These are phyloP conservation scores for Apus apus DNA, from an alignment of 2,113 vertebrate species.

Conservation along the genomic window DNA sequence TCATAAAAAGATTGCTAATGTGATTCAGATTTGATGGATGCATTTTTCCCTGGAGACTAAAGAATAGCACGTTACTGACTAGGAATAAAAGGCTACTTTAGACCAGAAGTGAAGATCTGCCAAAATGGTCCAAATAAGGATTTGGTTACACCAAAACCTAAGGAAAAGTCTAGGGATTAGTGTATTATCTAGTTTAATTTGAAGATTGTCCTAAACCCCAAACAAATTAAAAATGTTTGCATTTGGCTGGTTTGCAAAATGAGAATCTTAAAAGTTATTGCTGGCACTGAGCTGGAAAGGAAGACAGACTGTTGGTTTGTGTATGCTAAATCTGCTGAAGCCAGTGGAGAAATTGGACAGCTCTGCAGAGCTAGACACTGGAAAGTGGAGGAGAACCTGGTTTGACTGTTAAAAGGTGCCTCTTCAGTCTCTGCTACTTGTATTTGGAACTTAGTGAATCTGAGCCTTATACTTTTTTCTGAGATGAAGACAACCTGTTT, in stretches of 20 bases:
- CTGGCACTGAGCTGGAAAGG: neutral
- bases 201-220: neutral
- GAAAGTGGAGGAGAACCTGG: neutral
- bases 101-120: neutral
- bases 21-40: neutral
- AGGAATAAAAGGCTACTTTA: neutral
- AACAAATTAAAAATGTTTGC: neutral
- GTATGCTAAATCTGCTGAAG: neutral
- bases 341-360: neutral
- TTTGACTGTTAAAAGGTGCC: neutral
- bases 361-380: neutral
- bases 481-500: neutral
- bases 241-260: neutral
- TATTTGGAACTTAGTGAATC: neutral
- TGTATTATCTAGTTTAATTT: neutral
- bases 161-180: neutral
- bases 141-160: accelerated
- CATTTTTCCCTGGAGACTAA: neutral
- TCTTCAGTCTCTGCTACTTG: neutral
- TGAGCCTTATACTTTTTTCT: neutral
- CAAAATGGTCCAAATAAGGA: neutral
- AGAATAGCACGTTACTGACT: neutral
- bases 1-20: neutral
- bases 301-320: neutral
- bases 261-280: neutral